Conservation (phyloP, 1,140 invertebrate genomes). For the Catajapyx aquilonaris region DNA sequence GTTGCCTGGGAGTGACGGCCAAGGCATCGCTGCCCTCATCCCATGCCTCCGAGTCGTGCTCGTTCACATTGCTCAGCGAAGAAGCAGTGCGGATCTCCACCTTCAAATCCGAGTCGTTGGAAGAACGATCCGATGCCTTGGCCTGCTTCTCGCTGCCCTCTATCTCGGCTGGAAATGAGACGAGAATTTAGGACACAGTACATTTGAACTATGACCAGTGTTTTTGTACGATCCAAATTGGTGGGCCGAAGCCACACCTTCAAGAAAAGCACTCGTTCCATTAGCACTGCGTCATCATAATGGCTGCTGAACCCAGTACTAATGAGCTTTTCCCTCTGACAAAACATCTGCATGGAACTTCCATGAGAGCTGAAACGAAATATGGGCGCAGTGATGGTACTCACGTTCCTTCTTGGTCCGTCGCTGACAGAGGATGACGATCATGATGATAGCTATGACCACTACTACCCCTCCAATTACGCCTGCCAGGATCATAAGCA, state of each 20-base stretch:
- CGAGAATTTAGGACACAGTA: background rate
- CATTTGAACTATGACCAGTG: background rate
- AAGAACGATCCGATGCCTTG: conserved; percentile 67
- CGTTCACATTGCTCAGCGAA: conserved; percentile 48
- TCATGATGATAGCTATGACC: conserved; percentile 36
- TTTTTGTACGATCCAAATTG: no score
- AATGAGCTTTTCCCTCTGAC: no score
- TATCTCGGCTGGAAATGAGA: conserved; percentile 18
- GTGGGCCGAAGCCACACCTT: no score
- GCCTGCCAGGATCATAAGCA: conserved; percentile 36
- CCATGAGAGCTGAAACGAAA: no score
- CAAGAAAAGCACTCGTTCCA: no score
- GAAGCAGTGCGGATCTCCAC: conserved; percentile 65
- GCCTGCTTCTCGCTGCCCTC: conserved; percentile 51
- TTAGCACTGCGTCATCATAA: no score
- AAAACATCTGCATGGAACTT: no score
- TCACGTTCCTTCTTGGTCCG: conserved; percentile 22
- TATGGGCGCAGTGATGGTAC: background rate
- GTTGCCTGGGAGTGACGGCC: conserved; percentile 14
- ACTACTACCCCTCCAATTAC: conserved; percentile 41
- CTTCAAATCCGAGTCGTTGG: conserved; percentile 77
- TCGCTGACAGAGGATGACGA: conserved; percentile 37
- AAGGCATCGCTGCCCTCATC: conserved; percentile 25
- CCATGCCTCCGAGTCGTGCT: conserved; percentile 27
- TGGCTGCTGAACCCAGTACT: no score